Percentiles rank a stretch among this genome's conserved stretches.
Evolutionary conservation across 2,888 invertebrate genomes (phyloP).

Genomic region (Iphiclides podalirius): DNA sequence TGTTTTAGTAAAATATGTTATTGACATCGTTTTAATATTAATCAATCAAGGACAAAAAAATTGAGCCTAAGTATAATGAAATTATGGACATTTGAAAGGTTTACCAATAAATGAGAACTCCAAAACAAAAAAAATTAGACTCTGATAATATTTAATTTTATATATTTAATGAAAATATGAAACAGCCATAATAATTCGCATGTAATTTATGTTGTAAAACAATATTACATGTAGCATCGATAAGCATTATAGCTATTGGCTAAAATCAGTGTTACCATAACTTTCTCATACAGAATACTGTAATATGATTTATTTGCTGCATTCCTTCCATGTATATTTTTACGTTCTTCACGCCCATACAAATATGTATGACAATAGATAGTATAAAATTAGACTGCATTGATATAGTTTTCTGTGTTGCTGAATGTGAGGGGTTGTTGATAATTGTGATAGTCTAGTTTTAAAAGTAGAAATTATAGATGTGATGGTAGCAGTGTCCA

Average conservation of each 20-base stretch:
- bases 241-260: neutral
- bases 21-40: too few species aligned
- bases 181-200: too few species aligned
- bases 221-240: too few species aligned
- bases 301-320: conserved; percentile 6
- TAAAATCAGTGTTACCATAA: neutral
- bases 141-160: too few species aligned
- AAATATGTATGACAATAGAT: conserved; percentile 5
- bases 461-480: conserved; percentile 28
- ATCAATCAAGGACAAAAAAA: too few species aligned
- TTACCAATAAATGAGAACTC: too few species aligned
- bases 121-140: too few species aligned
- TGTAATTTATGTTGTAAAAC: too few species aligned
- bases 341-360: neutral
- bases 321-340: conserved; percentile 16
- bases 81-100: too few species aligned
- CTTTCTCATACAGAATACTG: neutral
- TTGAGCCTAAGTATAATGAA: too few species aligned
- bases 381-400: conserved; percentile 9
- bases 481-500: conserved; percentile 1
- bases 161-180: too few species aligned
- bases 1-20: too few species aligned
- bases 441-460: conserved; percentile 55
- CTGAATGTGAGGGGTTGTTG: conserved; percentile 45
- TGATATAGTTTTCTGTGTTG: conserved; percentile 10